phyloP scores from a whole-genome alignment of 2,797 vertebrate genomes.

The Botia kubotai region DNA sequence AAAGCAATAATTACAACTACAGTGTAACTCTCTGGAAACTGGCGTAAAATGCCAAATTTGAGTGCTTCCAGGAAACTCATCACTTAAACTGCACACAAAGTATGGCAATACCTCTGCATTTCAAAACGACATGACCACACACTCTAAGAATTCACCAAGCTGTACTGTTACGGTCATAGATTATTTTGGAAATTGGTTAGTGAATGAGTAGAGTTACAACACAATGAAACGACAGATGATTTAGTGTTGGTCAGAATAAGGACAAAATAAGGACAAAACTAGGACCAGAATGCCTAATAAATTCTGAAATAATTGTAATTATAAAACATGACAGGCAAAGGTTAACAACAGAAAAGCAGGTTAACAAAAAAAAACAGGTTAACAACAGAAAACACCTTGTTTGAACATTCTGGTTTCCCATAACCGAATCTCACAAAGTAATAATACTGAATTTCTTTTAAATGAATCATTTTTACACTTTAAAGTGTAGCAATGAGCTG shows the following conservation, averaged over 20 bases:
- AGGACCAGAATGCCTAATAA: conserved; percentile 38
- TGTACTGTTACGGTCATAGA: conserved; percentile 2
- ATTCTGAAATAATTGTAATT: conserved; percentile 20
- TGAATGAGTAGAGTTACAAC: background rate
- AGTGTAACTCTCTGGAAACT: conserved; percentile 23
- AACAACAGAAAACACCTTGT: background rate
- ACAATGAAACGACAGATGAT: conserved; percentile 16
- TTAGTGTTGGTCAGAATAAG: conserved; percentile 37
- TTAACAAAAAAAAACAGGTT: too few species aligned
- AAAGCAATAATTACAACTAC: conserved; percentile 34
- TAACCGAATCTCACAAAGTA: background rate
- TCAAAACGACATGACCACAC: conserved; percentile 11
- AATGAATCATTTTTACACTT: background rate
- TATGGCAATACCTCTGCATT: conserved; percentile 21
- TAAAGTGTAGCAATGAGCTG: background rate
- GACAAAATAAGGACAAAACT: conserved; percentile 25
- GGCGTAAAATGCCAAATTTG: background rate
- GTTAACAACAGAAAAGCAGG: conserved; percentile 27
- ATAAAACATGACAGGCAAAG: too few species aligned
- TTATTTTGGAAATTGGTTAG: conserved; percentile 23
- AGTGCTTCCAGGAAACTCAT: conserved; percentile 3
- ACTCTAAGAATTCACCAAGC: conserved; percentile 13
- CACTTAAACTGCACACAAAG: background rate
- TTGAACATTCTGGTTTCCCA: background rate
- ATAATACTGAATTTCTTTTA: conserved; percentile 43